Conservation (phyloP, 1,140 invertebrate species). For the Daktulosphaira vitifoliae region DNA sequence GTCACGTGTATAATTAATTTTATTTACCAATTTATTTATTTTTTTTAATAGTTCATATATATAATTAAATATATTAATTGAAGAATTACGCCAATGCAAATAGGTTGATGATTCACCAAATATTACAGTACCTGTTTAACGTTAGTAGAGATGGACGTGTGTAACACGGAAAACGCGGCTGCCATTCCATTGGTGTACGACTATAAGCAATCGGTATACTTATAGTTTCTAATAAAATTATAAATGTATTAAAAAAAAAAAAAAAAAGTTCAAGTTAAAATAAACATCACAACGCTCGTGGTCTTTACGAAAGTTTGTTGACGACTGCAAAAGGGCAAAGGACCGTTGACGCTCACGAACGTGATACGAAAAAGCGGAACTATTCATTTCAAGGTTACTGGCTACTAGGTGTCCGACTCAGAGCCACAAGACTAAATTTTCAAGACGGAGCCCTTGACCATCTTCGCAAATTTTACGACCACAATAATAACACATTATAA, state of each 20-base stretch:
- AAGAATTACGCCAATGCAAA: no score
- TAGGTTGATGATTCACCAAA: neutral
- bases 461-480: constrained; percentile 9
- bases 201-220: no score
- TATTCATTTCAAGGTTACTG: neutral
- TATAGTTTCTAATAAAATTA: no score
- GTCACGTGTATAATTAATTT: no score
- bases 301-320: neutral
- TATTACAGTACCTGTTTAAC: constrained; percentile 11
- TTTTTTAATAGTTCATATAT: no score
- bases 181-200: constrained; percentile 26
- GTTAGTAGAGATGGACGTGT: constrained; percentile 15
- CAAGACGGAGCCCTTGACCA: constrained; percentile 13
- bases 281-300: no score
- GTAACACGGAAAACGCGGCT: constrained; percentile 20
- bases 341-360: neutral
- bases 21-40: no score
- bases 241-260: no score
- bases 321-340: constrained; percentile 5
- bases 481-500: constrained; percentile 6
- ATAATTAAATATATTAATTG: no score
- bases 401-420: neutral
- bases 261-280: no score
- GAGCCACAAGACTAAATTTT: neutral
- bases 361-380: neutral